Base-by-base conservation (phyloP, 2,888 invertebrate species). In the Archaeoteleia sp. region DNA sequence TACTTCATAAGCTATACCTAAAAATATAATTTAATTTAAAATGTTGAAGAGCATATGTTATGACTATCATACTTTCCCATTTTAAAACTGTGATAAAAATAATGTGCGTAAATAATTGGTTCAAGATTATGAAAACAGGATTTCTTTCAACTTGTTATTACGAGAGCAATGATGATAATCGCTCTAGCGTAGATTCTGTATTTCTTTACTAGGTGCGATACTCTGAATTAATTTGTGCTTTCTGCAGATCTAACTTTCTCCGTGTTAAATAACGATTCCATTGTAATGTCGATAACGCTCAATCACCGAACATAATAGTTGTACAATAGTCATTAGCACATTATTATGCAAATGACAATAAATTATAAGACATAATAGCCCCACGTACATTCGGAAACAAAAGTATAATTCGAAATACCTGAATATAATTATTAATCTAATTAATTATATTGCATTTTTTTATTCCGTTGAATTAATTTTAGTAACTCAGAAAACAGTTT, bases 271-370 rank as follows among this genome's bases (percentile, higher is more conserved):
- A 65, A 65, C 57, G 51, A 48, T 58, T 58, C 42, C 23, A 60
- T 66, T 66, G 66, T 60, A 66, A 53, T 39, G 58, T 66, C 65
- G 57, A 65, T 65, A 65, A 65, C 45, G 39, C 53, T 65, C 51
- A 58, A 65, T 65, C 53, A 42, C 40, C 14, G 8, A 15, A 40
- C 48, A 53, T 58, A 65, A 65, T 58, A 48, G 35, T 66, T 48
- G 62, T 49, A 58, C 66, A 57, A 48, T 45, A 40, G 48, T 54
- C 57, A 58, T 66, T 66, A 58, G 58, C 54, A 45, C 48, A 63
- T 54, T 58, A 60, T 67, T 67, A 60, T 49, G 60, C 42, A 54
- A 42, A 25, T 13, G 25, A 13, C 12, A 12, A 60, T 67, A 48
- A 67, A 55, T 61, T 67, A 61, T 51, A 20, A 23, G 55, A 10